Percentiles rank a stretch among this genome's conserved stretches.
phyloP scores from a whole-genome alignment of 2,888 invertebrate species.

The Pseudococcus longispinus region DNA sequence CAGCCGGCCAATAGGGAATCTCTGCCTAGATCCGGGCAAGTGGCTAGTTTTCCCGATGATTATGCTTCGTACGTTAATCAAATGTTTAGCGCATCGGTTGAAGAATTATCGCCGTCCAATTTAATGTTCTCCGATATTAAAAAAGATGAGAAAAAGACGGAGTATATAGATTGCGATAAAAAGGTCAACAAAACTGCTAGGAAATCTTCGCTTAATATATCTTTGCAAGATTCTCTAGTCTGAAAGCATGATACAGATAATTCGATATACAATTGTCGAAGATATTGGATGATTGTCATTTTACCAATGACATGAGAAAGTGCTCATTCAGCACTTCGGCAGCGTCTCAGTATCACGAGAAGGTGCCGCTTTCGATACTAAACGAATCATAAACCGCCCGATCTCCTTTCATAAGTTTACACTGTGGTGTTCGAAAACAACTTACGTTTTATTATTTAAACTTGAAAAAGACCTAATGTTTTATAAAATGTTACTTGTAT shows the following conservation, averaged over 20 bases:
- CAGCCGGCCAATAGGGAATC: not conserved
- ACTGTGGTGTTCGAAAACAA: not conserved
- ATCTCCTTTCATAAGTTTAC: not conserved
- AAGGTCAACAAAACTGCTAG: not conserved
- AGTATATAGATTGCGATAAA: not conserved
- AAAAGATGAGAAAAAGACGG: not conserved
- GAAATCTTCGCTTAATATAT: not conserved
- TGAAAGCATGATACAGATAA: not conserved
- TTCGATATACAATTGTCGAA: not conserved
- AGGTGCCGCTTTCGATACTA: not conserved
- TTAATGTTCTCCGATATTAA: not conserved
- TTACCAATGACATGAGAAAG: not conserved
- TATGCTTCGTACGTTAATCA: slow-evolving; percentile 15
- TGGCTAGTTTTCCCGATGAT: slow-evolving; percentile 17
- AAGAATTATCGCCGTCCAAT: not conserved
- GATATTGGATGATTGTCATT: not conserved
- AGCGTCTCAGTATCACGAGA: not conserved
- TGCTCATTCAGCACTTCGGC: not conserved
- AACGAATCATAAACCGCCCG: not conserved
- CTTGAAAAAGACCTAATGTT: not conserved
- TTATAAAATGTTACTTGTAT: not conserved
- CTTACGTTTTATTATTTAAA: not conserved
- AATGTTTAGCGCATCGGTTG: not conserved
- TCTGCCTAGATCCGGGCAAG: not conserved
- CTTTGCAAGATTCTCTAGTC: slow-evolving; percentile 6